phyloP scores from a whole-genome alignment of 2,113 vertebrate genomes.

The Cnemophilus loriae region DNA sequence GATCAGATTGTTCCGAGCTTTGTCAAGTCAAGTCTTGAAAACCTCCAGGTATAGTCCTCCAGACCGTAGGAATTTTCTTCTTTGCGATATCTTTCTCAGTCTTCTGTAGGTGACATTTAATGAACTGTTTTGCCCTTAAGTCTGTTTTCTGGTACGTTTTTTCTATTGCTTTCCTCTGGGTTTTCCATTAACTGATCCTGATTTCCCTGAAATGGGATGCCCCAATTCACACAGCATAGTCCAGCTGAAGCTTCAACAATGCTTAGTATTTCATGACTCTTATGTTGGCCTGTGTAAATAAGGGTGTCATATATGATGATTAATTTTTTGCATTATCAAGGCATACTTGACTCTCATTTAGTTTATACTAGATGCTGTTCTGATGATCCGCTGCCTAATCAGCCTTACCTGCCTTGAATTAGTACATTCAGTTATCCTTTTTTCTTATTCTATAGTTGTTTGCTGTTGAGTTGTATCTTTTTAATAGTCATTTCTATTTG shows the following conservation, averaged over 20 bases:
- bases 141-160: neutral
- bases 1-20: neutral
- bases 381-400: neutral
- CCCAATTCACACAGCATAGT: neutral
- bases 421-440: neutral
- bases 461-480: neutral
- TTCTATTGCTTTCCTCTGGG: neutral
- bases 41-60: neutral
- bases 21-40: neutral
- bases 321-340: neutral
- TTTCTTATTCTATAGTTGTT: neutral
- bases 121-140: neutral
- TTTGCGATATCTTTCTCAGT: neutral
- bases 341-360: neutral
- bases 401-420: neutral
- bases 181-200: neutral
- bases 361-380: neutral
- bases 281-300: neutral
- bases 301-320: neutral
- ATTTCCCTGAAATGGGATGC: neutral
- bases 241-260: neutral
- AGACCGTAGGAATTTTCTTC: neutral
- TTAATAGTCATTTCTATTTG: neutral
- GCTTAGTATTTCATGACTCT: neutral
- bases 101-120: neutral